These are phyloP conservation scores for Nymphalis polychloros DNA, from an alignment of 2,888 invertebrate species.

Conservation along the genomic window DNA sequence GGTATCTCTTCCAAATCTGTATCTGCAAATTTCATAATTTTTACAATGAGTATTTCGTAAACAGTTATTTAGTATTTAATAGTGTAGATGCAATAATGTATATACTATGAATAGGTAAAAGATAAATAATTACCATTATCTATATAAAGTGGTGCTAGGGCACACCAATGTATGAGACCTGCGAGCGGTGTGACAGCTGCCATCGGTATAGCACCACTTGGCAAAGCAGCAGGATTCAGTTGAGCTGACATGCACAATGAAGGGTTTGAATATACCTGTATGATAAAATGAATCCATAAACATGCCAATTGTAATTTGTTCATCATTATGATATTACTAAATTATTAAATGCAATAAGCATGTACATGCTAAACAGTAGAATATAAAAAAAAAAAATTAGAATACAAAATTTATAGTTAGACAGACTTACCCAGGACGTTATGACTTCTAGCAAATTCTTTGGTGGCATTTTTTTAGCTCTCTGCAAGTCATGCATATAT, in stretches of 20 bases:
- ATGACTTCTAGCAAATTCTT: conserved; percentile 85
- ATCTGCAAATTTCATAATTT: conserved; percentile 51
- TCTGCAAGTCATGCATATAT: conserved; percentile 80
- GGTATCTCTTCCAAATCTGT: conserved; percentile 66
- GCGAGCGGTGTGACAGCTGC: conserved; percentile 90
- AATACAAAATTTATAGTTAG: neutral
- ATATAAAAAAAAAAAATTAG: too few species aligned
- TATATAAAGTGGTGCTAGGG: conserved; percentile 84
- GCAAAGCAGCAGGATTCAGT: conserved; percentile 84
- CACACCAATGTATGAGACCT: conserved; percentile 90
- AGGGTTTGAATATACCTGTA: conserved; percentile 83
- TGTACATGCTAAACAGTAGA: too few species aligned
- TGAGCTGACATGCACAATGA: conserved; percentile 86
- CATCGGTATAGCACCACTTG: conserved; percentile 91
- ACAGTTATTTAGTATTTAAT: neutral
- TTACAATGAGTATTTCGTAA: neutral
- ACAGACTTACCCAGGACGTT: conserved; percentile 84
- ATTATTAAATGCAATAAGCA: too few species aligned
- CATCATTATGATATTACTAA: too few species aligned
- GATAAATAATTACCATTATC: conserved; percentile 48
- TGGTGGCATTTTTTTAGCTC: conserved; percentile 79
- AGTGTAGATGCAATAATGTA: neutral
- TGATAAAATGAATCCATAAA: conserved; percentile 7
- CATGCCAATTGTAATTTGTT: neutral
- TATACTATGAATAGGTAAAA: neutral